Percentiles rank a stretch among this genome's conserved stretches.
These are phyloP conservation scores for Drosophila multiciliata DNA, from an alignment of 2,888 invertebrate genomes.

Conservation along the genomic window DNA sequence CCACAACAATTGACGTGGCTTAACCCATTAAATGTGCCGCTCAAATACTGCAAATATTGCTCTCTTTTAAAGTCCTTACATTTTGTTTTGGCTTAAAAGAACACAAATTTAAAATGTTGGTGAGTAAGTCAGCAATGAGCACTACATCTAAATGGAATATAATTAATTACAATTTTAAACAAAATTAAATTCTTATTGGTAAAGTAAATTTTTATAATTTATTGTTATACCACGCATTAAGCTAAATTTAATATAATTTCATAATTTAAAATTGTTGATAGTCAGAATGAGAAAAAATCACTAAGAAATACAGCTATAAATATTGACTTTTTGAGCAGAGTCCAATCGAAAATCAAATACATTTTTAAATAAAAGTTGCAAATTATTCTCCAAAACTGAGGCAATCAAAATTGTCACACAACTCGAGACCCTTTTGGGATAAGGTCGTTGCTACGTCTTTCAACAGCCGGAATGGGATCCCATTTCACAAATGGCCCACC, in stretches of 20 bases:
- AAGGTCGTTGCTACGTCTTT: background rate
- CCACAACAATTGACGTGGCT: conserved; percentile 66
- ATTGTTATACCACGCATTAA: background rate
- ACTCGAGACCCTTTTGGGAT: conserved; percentile 14
- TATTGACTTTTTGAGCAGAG: background rate
- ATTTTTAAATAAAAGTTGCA: conserved; percentile 5
- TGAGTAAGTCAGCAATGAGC: background rate
- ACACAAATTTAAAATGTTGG: background rate
- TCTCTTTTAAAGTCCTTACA: conserved; percentile 13
- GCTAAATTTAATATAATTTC: background rate
- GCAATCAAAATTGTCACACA: conserved; percentile 27
- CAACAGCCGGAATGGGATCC: conserved; percentile 2
- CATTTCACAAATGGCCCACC: conserved; percentile 15
- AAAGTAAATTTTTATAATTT: background rate
- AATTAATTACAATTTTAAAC: background rate
- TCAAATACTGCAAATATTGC: conserved; percentile 31
- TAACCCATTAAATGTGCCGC: conserved; percentile 52
- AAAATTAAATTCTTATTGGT: background rate
- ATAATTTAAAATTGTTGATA: background rate
- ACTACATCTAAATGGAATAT: background rate
- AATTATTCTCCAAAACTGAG: conserved; percentile 15
- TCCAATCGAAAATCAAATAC: background rate
- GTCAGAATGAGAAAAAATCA: background rate
- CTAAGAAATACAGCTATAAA: background rate
- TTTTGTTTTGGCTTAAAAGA: background rate